A percentile compares a stretch with the other conserved stretches of the same genome.
Evolutionary conservation across 2,113 vertebrate genomes (phyloP).

Genomic region (Cettia cetti): DNA sequence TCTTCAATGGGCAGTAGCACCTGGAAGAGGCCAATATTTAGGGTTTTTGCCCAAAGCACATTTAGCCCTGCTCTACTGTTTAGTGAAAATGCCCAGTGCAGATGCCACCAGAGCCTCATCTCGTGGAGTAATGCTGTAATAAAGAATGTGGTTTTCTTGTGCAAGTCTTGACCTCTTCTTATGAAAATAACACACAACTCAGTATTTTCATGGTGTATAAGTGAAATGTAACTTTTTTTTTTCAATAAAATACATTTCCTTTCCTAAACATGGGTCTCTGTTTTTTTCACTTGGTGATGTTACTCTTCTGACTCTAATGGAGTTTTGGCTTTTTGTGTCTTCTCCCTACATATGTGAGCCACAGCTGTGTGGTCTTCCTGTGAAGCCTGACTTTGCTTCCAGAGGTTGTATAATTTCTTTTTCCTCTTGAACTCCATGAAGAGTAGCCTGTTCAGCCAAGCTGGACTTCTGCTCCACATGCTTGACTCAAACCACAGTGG

Average conservation of each 20-base stretch:
- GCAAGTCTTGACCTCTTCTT: conserved; percentile 47
- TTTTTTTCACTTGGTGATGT: not conserved
- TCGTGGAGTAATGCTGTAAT: conserved; percentile 32
- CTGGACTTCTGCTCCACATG: not conserved
- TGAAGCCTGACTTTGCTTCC: not conserved
- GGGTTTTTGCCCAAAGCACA: conserved; percentile 53
- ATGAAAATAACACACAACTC: conserved; percentile 19
- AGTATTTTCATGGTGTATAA: conserved; percentile 57
- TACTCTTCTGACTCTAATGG: not conserved
- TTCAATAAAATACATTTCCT: conserved; percentile 62
- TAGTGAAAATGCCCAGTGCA: conserved; percentile 3
- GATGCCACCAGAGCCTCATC: conserved; percentile 50
- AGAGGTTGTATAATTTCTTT: not conserved
- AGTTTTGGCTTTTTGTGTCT: not conserved
- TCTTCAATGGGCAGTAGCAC: not conserved
- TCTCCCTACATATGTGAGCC: not conserved
- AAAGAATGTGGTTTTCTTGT: conserved; percentile 52
- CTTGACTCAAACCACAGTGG: not conserved
- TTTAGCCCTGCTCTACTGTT: conserved; percentile 51
- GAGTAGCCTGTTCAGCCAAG: not conserved
- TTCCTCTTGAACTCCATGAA: not conserved
- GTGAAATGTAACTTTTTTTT: conserved; percentile 49
- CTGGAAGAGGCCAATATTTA: conserved; percentile 58
- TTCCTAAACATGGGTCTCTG: not conserved
- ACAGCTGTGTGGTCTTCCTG: not conserved